Base-by-base conservation (phyloP, 1,140 invertebrate species). In the Helicoverpa zea region DNA sequence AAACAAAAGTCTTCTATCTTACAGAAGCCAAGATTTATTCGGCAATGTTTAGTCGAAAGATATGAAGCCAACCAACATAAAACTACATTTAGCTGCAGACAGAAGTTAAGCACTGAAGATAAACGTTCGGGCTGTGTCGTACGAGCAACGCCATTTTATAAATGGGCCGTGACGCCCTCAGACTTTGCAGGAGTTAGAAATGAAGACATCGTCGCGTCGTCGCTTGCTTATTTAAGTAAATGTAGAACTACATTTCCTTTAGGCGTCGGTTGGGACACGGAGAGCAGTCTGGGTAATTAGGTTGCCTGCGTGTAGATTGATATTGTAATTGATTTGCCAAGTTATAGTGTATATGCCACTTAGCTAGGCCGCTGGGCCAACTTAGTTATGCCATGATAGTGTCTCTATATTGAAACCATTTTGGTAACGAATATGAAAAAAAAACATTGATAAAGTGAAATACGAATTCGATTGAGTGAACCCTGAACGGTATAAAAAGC, bases 141-240 rank as follows among this genome's bases (percentile, higher is more conserved):
- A 30, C n/a, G 70, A 73, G 70, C 70, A 56, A 30, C 70, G 70
- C 70, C 70, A 43, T 72, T 54, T 72, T 56, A 58, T 73, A 73
- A 73, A 73, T 73, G 70, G 70, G 52, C 70, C 23, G 70, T 58
- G 70, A 73, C 70, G 70, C 52, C 43, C 4, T 58, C 49, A 73
- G 54, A 73, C 70, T 58, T 73, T 12, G 54, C 30, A 73, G 70
- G 16, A 73, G 49, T 30, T 73, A 16, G 23, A 14, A 58, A 16
- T 68, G 64, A 68, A 61, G 58, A 68, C 64, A 68, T 49, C 43
- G 43, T 49, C 35, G 64, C 64, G 64, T 23, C 68, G 63, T 64
- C 61, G 30, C 35, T 10, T 29, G 66, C 35, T 49, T 52, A 49
- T 70, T 49, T 66, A 66, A 66, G 43, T 66, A 18, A 47, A 12